Evolutionary conservation across 2,888 invertebrate genomes (phyloP), one percentile per base, ranked within the genome.

Genomic region (Dinocampus coccinellae): DNA sequence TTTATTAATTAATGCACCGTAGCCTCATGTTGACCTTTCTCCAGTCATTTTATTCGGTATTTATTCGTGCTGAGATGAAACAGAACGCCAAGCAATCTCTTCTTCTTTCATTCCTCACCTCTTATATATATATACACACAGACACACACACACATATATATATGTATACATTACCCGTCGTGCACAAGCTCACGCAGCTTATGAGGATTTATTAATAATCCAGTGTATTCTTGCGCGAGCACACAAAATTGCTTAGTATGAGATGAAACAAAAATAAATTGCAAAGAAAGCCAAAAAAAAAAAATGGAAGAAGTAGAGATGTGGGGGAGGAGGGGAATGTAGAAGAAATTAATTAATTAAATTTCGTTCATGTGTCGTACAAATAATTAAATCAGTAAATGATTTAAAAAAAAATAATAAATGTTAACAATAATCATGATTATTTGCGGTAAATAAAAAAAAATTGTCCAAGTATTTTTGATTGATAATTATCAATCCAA

Each of bases 201-300:
- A 74, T 74, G 71, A 75, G 79, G 81, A 83, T 83, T 83, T 82
- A 83, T 83, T 83, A 83, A 84, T 83, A 82, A 83, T 78, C 79
- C 57, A 7, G 47, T n/a, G 16, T 16, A 16, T 16, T 47, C 16
- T 16, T 47, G 36, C 24, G 36, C 66, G 36, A 16, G 34, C 29
- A 34, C 34, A 55, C 39, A 36, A 66, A 66, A 53, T 65, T 55
- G 57, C 57, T 55, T 34, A 55, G 33, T 29, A 36, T 34, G n/a
- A 26, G 29, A 4, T n/a, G 6, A 61, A 68, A 29, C 22, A 61
- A 22, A 29, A 39, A 13, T 26, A 42, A 20, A 13, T 42, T 24
- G 4, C 0, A 11, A 24, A 47, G 3, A 47, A 47, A 20, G 7
- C 9, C 6, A n/a, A n/a, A 1, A 47, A n/a, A 55, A 42, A 2